Base-by-base conservation (phyloP, 2,113 vertebrate species). In the Mesocricetus auratus region DNA sequence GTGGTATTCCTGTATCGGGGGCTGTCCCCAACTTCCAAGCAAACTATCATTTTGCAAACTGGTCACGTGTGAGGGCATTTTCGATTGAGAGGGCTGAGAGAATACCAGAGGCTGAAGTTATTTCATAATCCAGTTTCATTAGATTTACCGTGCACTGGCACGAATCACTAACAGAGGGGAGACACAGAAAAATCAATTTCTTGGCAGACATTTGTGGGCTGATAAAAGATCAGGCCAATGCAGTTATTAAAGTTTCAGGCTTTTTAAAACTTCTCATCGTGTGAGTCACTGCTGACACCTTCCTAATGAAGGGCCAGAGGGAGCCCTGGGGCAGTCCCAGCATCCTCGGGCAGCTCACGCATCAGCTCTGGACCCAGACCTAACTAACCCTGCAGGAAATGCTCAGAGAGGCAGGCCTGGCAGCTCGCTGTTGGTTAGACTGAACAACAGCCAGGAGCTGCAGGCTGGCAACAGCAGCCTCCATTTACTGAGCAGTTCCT, bases 51-150 rank as follows among this genome's bases (percentile, higher is more conserved):
- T 96, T 74, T 82, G 88, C 87, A 95, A 93, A 97, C 86, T 45
- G 92, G 93, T 91, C 93, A 96, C 66, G 86, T 85, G 92, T 86
- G 56, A 62, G 75, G 93, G 62, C 42, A 89, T 94, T 97, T 96
- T 93, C 71, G 85, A 95, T 94, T 93, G 66, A 86, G 88, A 88
- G 96, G 96, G 83, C 90, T 86, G 45, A 86, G 85, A 86, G 42
- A 98, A 94, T 42, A 95, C 42, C 78, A 92, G 90, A 93, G 62
- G 95, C 94, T 93, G 91, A 94, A 89, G 90, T 90, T 86, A 97
- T 95, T 97, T 93, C 94, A 93, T 93, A 95, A 97, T 93, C 90
- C 95, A 93, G 87, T 93, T 97, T 98, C 96, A 92, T 92, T 78
- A 96, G 93, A 96, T 93, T 93, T 95, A 62, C 96, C 88, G 71